Evolutionary conservation across 2,113 vertebrate genomes (phyloP), one percentile per base, ranked within the genome.

Genomic region (Calyptommatus sinebrachiatus): DNA sequence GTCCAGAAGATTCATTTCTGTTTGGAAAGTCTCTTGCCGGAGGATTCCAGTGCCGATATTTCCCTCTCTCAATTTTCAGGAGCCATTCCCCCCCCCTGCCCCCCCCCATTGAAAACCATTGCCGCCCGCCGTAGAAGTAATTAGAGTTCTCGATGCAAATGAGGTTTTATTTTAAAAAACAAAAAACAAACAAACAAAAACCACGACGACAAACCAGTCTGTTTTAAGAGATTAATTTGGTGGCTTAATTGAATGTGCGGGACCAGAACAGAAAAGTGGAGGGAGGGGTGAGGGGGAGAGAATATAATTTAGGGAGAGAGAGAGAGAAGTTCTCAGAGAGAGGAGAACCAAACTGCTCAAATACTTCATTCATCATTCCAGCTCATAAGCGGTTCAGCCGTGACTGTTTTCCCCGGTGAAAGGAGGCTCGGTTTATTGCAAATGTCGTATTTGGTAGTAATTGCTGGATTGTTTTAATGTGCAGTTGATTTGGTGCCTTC

Each of bases 171-270:
- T 35, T 35, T 1, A 18, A 57, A 18, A 18, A 16, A 57, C 2
- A 18, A 57, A 57, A 57, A 57, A 2, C 71, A 10, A 1, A 1
- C 69, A 31, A 68, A 8, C 31, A 35, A 12, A 7, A 69, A 69
- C 29, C 57, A 24, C 29, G 78, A 78, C 50, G 53, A 18, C 53
- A 0, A 69, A 72, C 0, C 41, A 80, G 83, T 85, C 87, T 83
- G 88, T 82, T 83, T 86, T 66, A 0, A 46, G 77, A 81, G 84
- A 88, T 90, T 89, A 89, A 89, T 88, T 86, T 84, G 61, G 79
- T 0, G 6, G 28, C 88, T 88, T 91, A 88, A 87, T 87, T 88
- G 87, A 83, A 91, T 88, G 76, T 31, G 29, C 46, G 60, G 22
- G 20, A 69, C 65, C 76, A 78, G 76, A 78, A 78, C 76, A 11